Base-by-base conservation (phyloP, 2,113 vertebrate species). In the Periophthalmus modestus region DNA sequence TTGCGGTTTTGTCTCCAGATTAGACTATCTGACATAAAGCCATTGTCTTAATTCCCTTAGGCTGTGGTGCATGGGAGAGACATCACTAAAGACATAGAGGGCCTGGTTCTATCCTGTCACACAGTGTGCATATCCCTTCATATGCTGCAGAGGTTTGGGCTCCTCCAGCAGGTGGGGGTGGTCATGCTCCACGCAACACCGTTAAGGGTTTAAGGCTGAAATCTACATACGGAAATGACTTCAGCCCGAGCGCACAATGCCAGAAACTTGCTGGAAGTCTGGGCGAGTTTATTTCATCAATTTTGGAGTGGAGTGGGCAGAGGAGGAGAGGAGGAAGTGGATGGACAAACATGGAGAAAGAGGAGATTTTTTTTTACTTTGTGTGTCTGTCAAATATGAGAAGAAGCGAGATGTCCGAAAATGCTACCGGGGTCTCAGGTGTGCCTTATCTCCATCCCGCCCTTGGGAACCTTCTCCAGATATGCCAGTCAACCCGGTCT, bases 201-300 rank as follows among this genome's bases (percentile, higher is more conserved):
- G 87, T 85, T 88, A 88, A 84, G 79, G 87, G 87, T 88, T 88
- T 89, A 88, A 90, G 88, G 89, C 88, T 83, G 83, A 89, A 91
- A 89, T 92, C 87, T 88, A 87, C 89, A 92, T 90, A 89, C 86
- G 88, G 84, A 87, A 91, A 92, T 91, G 87, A 89, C 89, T 90
- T 89, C 85, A 87, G 86, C 89, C 91, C 73, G 71, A 72, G 66
- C 16, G 71, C 86, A 90, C 88, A 91, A 90, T 85, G 87, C 86
- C 87, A 62, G 24, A 86, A 91, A 92, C 87, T 90, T 91, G 84
- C 84, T 85, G 86, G 86, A 89, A 90, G 86, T 90, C 84, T 88
- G 89, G 59, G 88, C 87, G 89, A 92, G 89, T 91, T 90, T 88
- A 91, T 92, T 91, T 87, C 82, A 90, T 91, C 88, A 88, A 86